Base-by-base conservation (phyloP, 2,797 vertebrate genomes). In the Gobio occitaniae region DNA sequence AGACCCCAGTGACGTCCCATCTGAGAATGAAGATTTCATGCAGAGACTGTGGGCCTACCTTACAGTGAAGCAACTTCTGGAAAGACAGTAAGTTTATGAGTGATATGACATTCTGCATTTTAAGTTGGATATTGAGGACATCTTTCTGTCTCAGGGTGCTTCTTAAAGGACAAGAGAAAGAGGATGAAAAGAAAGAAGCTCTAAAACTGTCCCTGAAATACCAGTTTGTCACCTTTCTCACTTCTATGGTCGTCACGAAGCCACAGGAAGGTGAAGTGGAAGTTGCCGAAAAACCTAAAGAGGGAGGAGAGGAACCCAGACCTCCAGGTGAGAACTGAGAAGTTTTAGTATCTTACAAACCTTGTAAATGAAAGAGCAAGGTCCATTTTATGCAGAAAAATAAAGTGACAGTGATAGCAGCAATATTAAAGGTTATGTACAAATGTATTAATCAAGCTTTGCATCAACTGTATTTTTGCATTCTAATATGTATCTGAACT, bases 191-290 rank as follows among this genome's bases (percentile, higher is more conserved):
- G 84, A 87, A 93, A 9, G 89, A 92, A 78, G 89, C 91, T 44
- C 87, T 95, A 87, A 76, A 89, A 66, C 88, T 96, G 36, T 95
- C 95, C 2, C 86, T 96, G 32, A 94, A 94, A 83, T 96, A 95
- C 85, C 91, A 83, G 83, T 96, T 96, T 92, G 96, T 96, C 85
- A 96, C 96, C 3, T 92, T 95, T 1, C 94, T 94, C 54, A 96
- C 95, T 21, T 96, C 96, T 56, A 96, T 96, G 95, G 95, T 96
- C 80, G 95, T 96, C 80, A 96, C 96, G 16, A 96, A 95, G 72
- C 95, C 95, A 11, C 86, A 84, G 2, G 93, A 92, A 12, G 92
- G 93, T 6, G 83, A 79, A 1, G 76, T 91, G 8, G 91, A 95
- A 13, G 94, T 96, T 32, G 93, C 94, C 5, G 68, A 95, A 82